Conservation (phyloP, 2,888 invertebrate species). For the Philereme transversata region DNA sequence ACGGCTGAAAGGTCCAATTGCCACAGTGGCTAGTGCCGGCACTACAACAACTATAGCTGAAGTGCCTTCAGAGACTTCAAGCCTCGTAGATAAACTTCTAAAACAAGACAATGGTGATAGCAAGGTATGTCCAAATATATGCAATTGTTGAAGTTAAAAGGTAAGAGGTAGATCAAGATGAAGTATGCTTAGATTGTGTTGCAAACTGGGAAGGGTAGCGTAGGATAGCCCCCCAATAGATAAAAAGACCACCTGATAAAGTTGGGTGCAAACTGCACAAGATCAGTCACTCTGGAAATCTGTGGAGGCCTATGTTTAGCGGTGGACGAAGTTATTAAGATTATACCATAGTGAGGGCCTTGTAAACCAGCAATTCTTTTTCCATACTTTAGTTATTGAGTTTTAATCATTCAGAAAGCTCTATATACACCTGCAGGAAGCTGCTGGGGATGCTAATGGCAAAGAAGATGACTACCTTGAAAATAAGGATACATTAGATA, state of each 20-base stretch:
- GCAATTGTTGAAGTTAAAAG: not conserved
- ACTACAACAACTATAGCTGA: slow-evolving; percentile 42
- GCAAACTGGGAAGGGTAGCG: no score
- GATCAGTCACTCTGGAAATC: no score
- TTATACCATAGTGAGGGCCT: no score
- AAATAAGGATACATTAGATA: slow-evolving; percentile 50
- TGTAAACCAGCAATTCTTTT: no score
- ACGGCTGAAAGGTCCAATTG: slow-evolving; percentile 46
- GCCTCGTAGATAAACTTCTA: slow-evolving; percentile 51
- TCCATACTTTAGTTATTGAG: no score
- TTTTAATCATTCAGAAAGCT: not conserved
- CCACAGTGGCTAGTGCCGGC: slow-evolving; percentile 46
- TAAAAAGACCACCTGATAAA: no score
- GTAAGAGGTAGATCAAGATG: no score
- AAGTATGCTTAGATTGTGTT: no score
- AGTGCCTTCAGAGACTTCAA: slow-evolving; percentile 43
- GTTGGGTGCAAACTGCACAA: no score
- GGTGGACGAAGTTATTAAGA: no score
- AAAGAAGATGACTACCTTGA: slow-evolving; percentile 55
- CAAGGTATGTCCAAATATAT: slow-evolving; percentile 52
- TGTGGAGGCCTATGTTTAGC: no score
- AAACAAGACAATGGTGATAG: slow-evolving; percentile 54
- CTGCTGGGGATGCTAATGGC: slow-evolving; percentile 59
- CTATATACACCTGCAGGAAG: slow-evolving; percentile 46
- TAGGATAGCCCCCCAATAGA: no score